These are phyloP conservation scores for Hippocampus kuda DNA, from an alignment of 2,797 vertebrate genomes.

Conservation along the genomic window DNA sequence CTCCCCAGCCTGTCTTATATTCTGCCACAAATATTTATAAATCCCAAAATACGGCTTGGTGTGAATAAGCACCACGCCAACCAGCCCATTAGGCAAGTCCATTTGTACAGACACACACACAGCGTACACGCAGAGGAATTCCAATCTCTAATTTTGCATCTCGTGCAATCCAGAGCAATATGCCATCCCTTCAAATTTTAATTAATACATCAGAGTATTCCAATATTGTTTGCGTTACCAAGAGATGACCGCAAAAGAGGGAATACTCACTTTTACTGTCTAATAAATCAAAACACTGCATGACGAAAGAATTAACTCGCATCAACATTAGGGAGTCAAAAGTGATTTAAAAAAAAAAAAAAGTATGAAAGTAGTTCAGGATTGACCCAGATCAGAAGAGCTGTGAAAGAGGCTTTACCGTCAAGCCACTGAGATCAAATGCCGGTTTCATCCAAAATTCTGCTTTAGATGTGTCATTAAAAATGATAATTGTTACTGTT, in stretches of 20 bases:
- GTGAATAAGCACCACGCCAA: slow-evolving; percentile 21
- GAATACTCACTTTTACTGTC: not conserved
- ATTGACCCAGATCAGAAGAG: not conserved
- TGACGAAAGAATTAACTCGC: not conserved
- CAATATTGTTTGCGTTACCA: not conserved
- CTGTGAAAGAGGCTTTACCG: not conserved
- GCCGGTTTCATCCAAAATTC: not conserved
- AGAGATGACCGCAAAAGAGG: slow-evolving; percentile 1
- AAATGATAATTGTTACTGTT: not conserved
- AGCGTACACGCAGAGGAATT: not conserved
- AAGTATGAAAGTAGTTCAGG: not conserved
- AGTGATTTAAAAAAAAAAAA: not conserved
- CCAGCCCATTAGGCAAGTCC: slow-evolving; percentile 38
- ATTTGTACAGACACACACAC: slow-evolving; percentile 18
- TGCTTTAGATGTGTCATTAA: not conserved
- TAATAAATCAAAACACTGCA: not conserved
- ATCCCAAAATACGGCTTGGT: slow-evolving; percentile 34
- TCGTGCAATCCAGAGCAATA: slow-evolving; percentile 7
- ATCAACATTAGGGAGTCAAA: not conserved
- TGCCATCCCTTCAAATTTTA: slow-evolving; percentile 11
- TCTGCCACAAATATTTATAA: slow-evolving; percentile 27
- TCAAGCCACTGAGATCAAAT: not conserved
- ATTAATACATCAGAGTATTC: slow-evolving; percentile 5
- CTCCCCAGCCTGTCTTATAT: slow-evolving; percentile 5
- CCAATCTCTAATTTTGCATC: slow-evolving; percentile 7